Evolutionary conservation across 2,113 vertebrate species (phyloP).

Genomic region (Nothoprocta pentlandii): DNA sequence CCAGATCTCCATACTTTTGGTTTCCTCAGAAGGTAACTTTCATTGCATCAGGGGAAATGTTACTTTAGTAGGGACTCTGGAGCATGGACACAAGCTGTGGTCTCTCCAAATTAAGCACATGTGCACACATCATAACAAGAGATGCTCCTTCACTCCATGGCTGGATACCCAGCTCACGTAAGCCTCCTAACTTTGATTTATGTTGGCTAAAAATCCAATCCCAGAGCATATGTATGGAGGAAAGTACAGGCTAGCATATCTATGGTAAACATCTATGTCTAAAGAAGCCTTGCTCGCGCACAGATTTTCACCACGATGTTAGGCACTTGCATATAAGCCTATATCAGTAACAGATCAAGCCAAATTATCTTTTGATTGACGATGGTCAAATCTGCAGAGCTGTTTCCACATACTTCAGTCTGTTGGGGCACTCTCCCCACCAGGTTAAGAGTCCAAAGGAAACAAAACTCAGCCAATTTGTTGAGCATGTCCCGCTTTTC

Average conservation of each 20-base stretch:
- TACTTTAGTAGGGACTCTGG: background rate
- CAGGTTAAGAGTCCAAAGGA: background rate
- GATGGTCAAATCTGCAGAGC: rapidly evolving
- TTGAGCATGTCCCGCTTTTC: background rate
- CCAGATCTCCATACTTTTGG: background rate
- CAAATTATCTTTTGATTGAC: background rate
- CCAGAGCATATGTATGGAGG: background rate
- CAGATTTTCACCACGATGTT: background rate
- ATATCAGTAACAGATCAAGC: background rate
- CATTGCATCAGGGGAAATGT: background rate
- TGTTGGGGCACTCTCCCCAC: background rate
- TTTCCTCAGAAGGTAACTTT: background rate
- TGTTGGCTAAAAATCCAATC: background rate
- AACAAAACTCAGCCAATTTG: background rate
- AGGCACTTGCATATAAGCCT: too few species aligned
- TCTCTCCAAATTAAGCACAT: slow-evolving; percentile 30
- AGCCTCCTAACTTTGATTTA: slow-evolving; percentile 20
- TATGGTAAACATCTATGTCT: background rate
- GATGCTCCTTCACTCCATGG: slow-evolving; percentile 3
- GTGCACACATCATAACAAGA: background rate
- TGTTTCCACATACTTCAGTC: background rate
- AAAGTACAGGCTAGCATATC: background rate
- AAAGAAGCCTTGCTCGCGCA: background rate
- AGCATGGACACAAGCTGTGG: background rate
- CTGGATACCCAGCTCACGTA: background rate